Percentiles rank a stretch among this genome's conserved stretches.
Conservation (phyloP, 2,888 invertebrate species). For the Timema cristinae region DNA sequence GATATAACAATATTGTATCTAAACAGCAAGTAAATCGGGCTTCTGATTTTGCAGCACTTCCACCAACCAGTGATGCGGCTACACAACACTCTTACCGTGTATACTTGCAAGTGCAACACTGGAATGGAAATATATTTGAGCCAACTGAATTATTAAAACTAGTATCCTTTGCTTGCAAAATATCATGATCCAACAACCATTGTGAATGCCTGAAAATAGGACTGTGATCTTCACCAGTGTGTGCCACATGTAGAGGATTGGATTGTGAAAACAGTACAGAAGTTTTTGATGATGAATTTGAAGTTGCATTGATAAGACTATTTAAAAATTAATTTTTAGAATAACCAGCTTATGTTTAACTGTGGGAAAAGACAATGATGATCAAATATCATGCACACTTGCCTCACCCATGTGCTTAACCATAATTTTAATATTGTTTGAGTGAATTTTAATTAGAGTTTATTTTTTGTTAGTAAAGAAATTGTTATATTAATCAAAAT, state of each 20-base stretch:
- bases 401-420: too few relatives aligned
- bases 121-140: neutral
- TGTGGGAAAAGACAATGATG: too few relatives aligned
- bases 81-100: conserved; percentile 10
- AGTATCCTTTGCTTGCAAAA: neutral
- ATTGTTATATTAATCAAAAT: too few relatives aligned
- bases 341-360: too few relatives aligned
- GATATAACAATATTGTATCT: neutral
- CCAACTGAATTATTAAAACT: conserved; percentile 9
- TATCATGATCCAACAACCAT: neutral
- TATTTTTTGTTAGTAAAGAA: neutral
- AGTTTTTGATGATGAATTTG: neutral
- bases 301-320: neutral
- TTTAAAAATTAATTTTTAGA: too few relatives aligned
- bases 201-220: neutral
- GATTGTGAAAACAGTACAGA: neutral
- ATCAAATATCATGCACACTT: too few relatives aligned
- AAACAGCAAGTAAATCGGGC: neutral
- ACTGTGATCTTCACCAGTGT: neutral
- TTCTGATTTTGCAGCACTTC: neutral
- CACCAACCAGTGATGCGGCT: neutral
- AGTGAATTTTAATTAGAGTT: neutral
- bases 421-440: neutral
- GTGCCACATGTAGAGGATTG: neutral
- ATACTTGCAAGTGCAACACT: neutral